A percentile compares a stretch with the other conserved stretches of the same genome.
phyloP scores from a whole-genome alignment of 2,113 vertebrate genomes.

The Enhydra lutris region DNA sequence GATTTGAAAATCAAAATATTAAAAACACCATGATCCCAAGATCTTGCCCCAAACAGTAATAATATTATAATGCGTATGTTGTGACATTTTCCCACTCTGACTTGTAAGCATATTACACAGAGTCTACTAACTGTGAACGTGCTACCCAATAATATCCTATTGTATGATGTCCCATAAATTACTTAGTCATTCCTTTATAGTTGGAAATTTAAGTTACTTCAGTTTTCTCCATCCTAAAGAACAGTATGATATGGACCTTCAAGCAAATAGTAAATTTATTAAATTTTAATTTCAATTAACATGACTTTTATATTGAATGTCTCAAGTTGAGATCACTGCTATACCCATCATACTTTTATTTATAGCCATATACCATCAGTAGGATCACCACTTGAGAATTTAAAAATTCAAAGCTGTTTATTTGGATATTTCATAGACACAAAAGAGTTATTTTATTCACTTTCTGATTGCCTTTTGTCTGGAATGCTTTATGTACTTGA shows the following conservation, averaged over 20 bases:
- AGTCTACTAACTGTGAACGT: background rate
- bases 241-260: background rate
- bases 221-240: background rate
- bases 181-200: background rate
- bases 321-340: background rate
- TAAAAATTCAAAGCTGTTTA: background rate
- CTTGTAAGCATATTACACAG: background rate
- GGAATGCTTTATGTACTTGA: background rate
- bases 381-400: background rate
- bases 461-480: background rate
- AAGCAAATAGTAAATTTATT: background rate
- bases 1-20: background rate
- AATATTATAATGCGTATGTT: background rate
- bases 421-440: background rate
- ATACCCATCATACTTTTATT: background rate
- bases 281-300: background rate
- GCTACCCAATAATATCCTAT: background rate
- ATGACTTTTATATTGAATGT: background rate
- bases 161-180: background rate
- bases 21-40: background rate
- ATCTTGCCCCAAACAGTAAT: background rate
- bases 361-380: background rate
- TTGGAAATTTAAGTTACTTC: background rate
- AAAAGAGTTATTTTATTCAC: background rate
- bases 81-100: background rate